Evolutionary conservation across 2,888 invertebrate species (phyloP).

Genomic region (Danaus chrysippus): DNA sequence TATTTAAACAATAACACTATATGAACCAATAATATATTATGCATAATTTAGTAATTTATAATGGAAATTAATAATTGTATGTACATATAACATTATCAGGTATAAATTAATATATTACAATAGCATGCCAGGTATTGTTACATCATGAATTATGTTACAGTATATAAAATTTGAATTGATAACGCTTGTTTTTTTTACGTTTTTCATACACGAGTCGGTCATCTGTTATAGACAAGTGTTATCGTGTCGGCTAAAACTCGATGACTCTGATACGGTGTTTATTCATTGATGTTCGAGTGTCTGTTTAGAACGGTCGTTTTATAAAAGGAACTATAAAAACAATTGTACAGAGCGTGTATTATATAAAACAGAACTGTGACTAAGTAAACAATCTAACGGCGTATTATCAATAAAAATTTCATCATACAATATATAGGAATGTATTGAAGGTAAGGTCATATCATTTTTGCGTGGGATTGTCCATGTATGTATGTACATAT

Average conservation of each 20-base stretch:
- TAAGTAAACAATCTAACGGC: too few relatives aligned
- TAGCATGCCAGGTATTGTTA: not conserved
- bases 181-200: not conserved
- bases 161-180: not conserved
- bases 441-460: too few relatives aligned
- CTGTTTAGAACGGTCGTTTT: slow-evolving; percentile 49
- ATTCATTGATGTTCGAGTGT: slow-evolving; percentile 60
- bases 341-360: not conserved
- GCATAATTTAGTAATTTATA: too few relatives aligned
- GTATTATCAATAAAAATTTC: too few relatives aligned
- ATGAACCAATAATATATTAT: too few relatives aligned
- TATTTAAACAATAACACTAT: too few relatives aligned
- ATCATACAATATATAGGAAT: too few relatives aligned
- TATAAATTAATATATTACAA: too few relatives aligned
- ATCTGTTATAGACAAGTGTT: slow-evolving; percentile 25
- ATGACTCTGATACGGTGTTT: slow-evolving; percentile 45
- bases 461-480: too few relatives aligned
- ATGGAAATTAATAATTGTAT: too few relatives aligned
- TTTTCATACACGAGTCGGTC: not conserved
- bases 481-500: too few relatives aligned
- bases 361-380: not conserved
- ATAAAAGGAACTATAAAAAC: slow-evolving; percentile 10
- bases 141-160: not conserved
- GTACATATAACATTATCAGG: too few relatives aligned
- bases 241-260: slow-evolving; percentile 40